Evolutionary conservation across 2,113 vertebrate genomes (phyloP).

Genomic region (Gavia stellata): DNA sequence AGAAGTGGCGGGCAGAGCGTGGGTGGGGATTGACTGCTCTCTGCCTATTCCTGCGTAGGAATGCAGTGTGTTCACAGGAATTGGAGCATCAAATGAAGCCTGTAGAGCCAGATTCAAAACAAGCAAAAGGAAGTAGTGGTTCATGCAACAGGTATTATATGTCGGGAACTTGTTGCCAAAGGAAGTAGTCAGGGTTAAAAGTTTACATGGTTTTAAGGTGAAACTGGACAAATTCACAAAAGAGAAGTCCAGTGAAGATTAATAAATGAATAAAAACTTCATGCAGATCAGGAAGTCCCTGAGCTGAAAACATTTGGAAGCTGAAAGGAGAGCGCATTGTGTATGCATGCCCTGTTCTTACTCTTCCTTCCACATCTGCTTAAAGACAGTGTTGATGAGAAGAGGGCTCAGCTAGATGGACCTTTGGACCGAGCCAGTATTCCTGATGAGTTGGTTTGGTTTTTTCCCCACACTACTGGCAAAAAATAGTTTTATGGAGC

Average conservation of each 20-base stretch:
- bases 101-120: not conserved
- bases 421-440: not conserved
- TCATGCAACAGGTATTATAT: not conserved
- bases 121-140: not conserved
- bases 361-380: not conserved
- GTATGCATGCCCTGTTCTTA: not conserved
- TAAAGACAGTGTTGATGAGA: not conserved
- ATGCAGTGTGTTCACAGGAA: not conserved
- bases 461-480: not conserved
- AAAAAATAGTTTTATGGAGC: not conserved
- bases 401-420: not conserved
- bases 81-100: not conserved
- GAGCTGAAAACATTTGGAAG: not conserved
- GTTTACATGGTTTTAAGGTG: not conserved
- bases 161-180: not conserved
- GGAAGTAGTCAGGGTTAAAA: not conserved
- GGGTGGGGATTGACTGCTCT: not conserved
- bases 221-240: not conserved
- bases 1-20: not conserved
- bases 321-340: not conserved
- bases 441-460: accelerated
- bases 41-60: not conserved
- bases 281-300: not conserved
- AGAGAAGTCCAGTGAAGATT: not conserved
- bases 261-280: not conserved